These are phyloP conservation scores for Caenorhabditis panamensis DNA, from an alignment of 2,888 invertebrate genomes.

Conservation along the genomic window DNA sequence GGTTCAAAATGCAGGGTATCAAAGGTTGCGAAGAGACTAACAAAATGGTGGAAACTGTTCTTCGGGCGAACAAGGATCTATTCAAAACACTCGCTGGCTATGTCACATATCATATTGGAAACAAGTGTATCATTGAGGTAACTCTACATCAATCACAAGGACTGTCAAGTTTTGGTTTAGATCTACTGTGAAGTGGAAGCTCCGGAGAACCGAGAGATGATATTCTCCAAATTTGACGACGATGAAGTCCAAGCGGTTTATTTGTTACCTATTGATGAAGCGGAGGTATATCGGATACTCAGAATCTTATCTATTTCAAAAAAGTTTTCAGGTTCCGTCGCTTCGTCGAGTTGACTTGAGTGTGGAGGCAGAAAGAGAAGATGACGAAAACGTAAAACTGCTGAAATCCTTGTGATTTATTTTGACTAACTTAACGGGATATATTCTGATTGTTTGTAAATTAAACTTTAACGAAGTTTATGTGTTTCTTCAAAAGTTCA, in stretches of 20 bases:
- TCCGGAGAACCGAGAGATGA: slow-evolving; percentile 1
- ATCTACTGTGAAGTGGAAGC: slow-evolving; percentile 35
- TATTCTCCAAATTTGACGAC: slow-evolving; percentile 13
- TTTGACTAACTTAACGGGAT: too few species aligned
- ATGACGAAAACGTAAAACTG: slow-evolving; percentile 10
- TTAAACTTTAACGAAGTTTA: too few species aligned
- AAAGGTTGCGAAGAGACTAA: slow-evolving; percentile 37
- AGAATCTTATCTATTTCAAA: too few species aligned
- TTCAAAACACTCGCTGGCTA: slow-evolving; percentile 32
- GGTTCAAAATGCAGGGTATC: slow-evolving; percentile 55
- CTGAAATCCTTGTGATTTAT: slow-evolving; percentile 20
- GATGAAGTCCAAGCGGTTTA: slow-evolving; percentile 30
- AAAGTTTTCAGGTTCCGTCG: slow-evolving; percentile 16
- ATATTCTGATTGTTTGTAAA: too few species aligned
- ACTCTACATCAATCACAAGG: not conserved
- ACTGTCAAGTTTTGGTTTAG: slow-evolving; percentile 9
- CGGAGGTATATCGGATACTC: not conserved
- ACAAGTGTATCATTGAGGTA: slow-evolving; percentile 48
- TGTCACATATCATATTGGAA: slow-evolving; percentile 52
- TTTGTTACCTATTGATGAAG: slow-evolving; percentile 26
- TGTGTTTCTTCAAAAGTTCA: too few species aligned
- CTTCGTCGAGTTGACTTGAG: not conserved
- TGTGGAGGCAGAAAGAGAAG: not conserved
- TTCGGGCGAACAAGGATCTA: slow-evolving; percentile 3
- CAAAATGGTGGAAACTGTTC: slow-evolving; percentile 22